Percentiles rank a stretch among this genome's conserved stretches.
Evolutionary conservation across 2,888 invertebrate species (phyloP).

Genomic region (Linyphia triangularis): DNA sequence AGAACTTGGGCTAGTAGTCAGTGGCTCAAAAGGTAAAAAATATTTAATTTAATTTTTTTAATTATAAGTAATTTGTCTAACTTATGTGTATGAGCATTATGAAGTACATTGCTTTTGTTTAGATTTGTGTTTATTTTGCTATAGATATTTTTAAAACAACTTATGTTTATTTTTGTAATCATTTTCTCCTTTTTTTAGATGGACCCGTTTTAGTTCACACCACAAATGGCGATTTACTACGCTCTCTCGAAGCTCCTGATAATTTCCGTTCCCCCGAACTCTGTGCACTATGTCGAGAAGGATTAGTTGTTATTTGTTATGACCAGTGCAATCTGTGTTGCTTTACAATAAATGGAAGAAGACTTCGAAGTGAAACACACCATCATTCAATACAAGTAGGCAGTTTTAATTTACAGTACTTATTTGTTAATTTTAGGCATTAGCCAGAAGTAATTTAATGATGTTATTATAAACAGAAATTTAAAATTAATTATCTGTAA

Average conservation of each 20-base stretch:
- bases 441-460: too few relatives aligned
- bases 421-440: not conserved
- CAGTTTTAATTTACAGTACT: not conserved
- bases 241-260: slow-evolving; percentile 91
- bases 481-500: too few relatives aligned
- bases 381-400: slow-evolving; percentile 95
- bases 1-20: slow-evolving; percentile 97
- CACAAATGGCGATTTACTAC: slow-evolving; percentile 95
- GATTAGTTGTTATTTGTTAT: slow-evolving; percentile 96
- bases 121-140: not conserved
- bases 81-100: too few relatives aligned
- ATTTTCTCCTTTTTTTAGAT: slow-evolving; percentile 82
- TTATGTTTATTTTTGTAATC: not conserved
- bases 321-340: slow-evolving; percentile 94
- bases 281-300: slow-evolving; percentile 96
- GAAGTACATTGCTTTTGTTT: not conserved
- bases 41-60: not conserved
- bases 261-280: slow-evolving; percentile 89
- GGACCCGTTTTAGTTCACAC: slow-evolving; percentile 98
- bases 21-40: slow-evolving; percentile 87
- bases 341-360: slow-evolving; percentile 95
- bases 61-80: not conserved
- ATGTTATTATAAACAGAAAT: too few relatives aligned
- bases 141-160: not conserved
- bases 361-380: slow-evolving; percentile 93